A percentile compares a stretch with the other conserved stretches of the same genome.
phyloP scores from a whole-genome alignment of 2,113 vertebrate species.

The Dinomys branickii region DNA sequence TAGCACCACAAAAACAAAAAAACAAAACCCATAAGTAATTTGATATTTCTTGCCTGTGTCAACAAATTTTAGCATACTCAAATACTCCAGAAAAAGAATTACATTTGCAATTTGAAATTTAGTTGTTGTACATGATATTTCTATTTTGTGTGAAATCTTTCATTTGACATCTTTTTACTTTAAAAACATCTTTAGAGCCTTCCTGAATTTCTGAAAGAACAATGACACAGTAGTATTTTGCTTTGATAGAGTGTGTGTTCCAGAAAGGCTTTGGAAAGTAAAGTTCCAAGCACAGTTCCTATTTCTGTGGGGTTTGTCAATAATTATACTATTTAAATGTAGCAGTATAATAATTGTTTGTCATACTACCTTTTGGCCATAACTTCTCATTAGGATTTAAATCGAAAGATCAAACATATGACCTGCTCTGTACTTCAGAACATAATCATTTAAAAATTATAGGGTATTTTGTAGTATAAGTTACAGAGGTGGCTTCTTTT shows the following conservation, averaged over 20 bases:
- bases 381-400: conserved; percentile 11
- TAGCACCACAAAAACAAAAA: not conserved
- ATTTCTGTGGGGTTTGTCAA: conserved; percentile 1
- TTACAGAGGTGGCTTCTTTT: not conserved
- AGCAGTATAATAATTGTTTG: conserved; percentile 2
- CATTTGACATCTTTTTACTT: not conserved
- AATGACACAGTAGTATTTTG: not conserved
- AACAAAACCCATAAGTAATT: not conserved
- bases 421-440: not conserved
- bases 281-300: conserved; percentile 11
- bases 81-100: not conserved
- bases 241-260: not conserved
- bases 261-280: conserved; percentile 26
- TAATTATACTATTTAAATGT: conserved; percentile 1
- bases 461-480: not conserved
- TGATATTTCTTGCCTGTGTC: not conserved
- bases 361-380: not conserved
- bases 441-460: conserved; percentile 11
- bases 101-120: conserved; percentile 11
- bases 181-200: not conserved
- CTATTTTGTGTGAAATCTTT: conserved; percentile 1
- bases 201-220: conserved; percentile 15
- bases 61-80: conserved; percentile 21
- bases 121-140: conserved; percentile 41
- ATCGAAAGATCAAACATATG: conserved; percentile 4